Conservation (phyloP, 2,888 invertebrate species). For the Phanerotoma sp. region DNA sequence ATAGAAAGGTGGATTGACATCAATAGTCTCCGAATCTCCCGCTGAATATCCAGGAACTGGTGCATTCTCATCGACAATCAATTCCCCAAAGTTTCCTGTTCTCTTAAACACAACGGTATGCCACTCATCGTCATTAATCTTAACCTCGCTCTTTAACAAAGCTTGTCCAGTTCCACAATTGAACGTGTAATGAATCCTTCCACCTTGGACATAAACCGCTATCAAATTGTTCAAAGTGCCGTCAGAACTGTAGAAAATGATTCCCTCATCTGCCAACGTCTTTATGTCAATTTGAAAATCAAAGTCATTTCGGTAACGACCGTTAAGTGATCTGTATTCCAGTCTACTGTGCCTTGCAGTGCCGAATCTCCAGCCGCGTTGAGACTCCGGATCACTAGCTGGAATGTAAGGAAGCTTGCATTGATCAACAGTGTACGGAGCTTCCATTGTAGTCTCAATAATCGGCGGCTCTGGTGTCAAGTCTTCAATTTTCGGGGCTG, state of each 20-base stretch:
- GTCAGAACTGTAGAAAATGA: constrained; percentile 79
- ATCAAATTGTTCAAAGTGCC: constrained; percentile 68
- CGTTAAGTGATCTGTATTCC: constrained; percentile 65
- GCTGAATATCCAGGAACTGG: constrained; percentile 61
- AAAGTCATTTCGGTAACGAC: constrained; percentile 67
- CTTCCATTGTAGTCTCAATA: constrained; percentile 43
- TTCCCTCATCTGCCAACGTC: constrained; percentile 73
- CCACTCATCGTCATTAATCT: constrained; percentile 77
- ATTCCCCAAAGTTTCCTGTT: constrained; percentile 64
- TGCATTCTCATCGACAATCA: constrained; percentile 67
- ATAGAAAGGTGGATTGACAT: constrained; percentile 72
- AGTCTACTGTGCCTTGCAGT: constrained; percentile 70
- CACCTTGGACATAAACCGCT: constrained; percentile 73
- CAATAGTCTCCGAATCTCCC: constrained; percentile 60
- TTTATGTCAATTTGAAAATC: constrained; percentile 79
- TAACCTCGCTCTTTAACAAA: constrained; percentile 61
- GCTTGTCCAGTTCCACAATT: constrained; percentile 70
- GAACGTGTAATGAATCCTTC: constrained; percentile 65
- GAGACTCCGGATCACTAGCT: constrained; percentile 58
- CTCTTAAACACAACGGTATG: constrained; percentile 73
- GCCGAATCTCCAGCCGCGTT: constrained; percentile 66
- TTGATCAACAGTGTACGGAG: constrained; percentile 48
- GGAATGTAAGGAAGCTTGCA: constrained; percentile 62
- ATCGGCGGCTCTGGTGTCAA: constrained; percentile 50
- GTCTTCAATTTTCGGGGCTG: constrained; percentile 52